Evolutionary conservation across 2,888 invertebrate genomes (phyloP), one percentile per base, ranked within the genome.

Genomic region (Cataglyphis altisquamis): DNA sequence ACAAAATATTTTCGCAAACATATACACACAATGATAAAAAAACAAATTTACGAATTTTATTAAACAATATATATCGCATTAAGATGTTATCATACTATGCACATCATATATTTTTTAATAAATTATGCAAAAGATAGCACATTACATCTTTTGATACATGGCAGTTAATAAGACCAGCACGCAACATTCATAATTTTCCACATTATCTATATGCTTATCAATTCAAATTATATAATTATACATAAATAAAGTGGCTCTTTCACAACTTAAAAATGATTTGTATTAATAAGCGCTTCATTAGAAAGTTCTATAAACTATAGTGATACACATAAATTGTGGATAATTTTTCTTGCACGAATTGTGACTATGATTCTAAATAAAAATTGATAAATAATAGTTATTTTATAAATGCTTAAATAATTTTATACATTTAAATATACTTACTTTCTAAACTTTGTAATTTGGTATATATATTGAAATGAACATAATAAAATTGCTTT

Each of bases 151-250:
- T 80, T 18, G 12, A 70, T 45, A 72, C 82, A 87, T 90, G 91
- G 88, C 89, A 91, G 91, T 93, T 90, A 91, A 91, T 90, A 91
- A 92, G 91, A 92, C 87, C 89, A 92, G 92, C 88, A 8, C 8
- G 87, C 91, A 92, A 91, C 86, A 89, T 89, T 93, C 84, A 87
- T 89, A 90, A 84, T 80, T 72, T n/a, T 68, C 15, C 3, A 41
- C 25, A 48, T 67, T 55, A 55, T n/a, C 36, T 77, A 32, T 70
- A 78, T 67, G 41, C 60, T 78, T 1, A 32, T 60, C 55, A 70
- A 36, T 55, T 32, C 15, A 45, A 12, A 72, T 78, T 45, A n/a
- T 80, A 60, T 25, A 32, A 80, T 29, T 29, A 72, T 72, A 64
- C 32, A 9, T 64, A 45, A 74, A 74, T 63, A 74, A 55, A 74